Conservation (phyloP, 2,797 vertebrate species). For the Sebastiscus albofasciatus region DNA sequence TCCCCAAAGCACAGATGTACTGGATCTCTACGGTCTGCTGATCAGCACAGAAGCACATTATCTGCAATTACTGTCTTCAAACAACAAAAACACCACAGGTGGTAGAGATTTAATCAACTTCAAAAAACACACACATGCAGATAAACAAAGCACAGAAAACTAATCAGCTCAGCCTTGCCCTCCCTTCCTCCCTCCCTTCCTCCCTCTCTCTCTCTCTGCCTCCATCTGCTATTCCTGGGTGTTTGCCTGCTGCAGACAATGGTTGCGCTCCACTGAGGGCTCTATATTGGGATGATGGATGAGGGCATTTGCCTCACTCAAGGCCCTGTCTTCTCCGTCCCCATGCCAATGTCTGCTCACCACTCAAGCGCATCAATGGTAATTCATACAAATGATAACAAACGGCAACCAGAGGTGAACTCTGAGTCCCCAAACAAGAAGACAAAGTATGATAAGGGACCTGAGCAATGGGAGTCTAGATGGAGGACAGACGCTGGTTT, state of each 20-base stretch:
- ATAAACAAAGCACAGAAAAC: constrained; percentile 58
- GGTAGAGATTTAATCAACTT: constrained; percentile 67
- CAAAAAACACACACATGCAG: constrained; percentile 54
- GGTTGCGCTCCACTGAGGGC: constrained; percentile 68
- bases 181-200: background rate
- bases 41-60: constrained; percentile 54
- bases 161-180: constrained; percentile 32
- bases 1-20: constrained; percentile 25
- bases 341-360: constrained; percentile 65
- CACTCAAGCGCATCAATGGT: constrained; percentile 60
- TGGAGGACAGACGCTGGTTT: background rate
- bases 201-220: constrained; percentile 12
- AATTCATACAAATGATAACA: constrained; percentile 79
- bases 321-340: constrained; percentile 67
- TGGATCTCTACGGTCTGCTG: constrained; percentile 23
- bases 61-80: constrained; percentile 58
- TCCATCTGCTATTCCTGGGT: constrained; percentile 78
- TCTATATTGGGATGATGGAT: constrained; percentile 79
- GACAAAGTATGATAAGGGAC: constrained; percentile 18
- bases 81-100: constrained; percentile 51
- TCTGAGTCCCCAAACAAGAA: constrained; percentile 4
- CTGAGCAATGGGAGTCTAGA: background rate
- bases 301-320: constrained; percentile 78
- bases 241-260: constrained; percentile 70
- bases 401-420: constrained; percentile 56